Evolutionary conservation across 2,113 vertebrate species (phyloP), one percentile per base, ranked within the genome.

Genomic region (Girardinichthys multiradiatus): DNA sequence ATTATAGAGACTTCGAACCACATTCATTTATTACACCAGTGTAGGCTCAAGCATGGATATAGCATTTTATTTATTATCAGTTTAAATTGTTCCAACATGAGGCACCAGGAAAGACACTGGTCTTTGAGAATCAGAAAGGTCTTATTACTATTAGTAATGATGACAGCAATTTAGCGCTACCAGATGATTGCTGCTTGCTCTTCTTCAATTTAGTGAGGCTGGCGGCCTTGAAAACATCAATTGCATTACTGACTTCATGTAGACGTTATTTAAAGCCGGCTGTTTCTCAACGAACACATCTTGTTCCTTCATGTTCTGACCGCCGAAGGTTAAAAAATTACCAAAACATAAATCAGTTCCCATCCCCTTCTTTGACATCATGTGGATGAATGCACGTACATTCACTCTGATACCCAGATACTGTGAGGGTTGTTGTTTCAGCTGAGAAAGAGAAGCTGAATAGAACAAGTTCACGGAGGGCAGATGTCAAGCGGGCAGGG

Each of bases 341-440:
- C 63, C 70, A 79, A 82, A 82, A 54, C 71, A 74, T 42, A n/a
- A 64, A 79, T 58, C 33, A 33, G 48, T 77, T 83, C 79, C 68
- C 51, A 62, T 63, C 60, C 1, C 12, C 60, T 70, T 74, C 15
- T 77, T 75, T 39, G 10, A 64, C 26, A 35, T 33, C 57, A 28
- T 69, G 80, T 68, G 78, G 57, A 68, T 28, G 35, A 62, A 76
- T 33, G 68, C 82, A 81, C 80, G 70, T 81, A 64, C 2, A 4
- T 14, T 59, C 29, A 6, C 33, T 67, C 76, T 57, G 72, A 70
- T 68, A 64, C 67, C 65, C 58, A 62, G 9, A 45, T 42, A 24
- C 77, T 80, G 39, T 57, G 65, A 26, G 51, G 68, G 24, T 62
- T 87, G 87, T 92, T 91, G 77, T 86, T 88, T 67, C 89, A 92